Conservation (phyloP, 2,113 vertebrate genomes). For the Leucosticte australis region DNA sequence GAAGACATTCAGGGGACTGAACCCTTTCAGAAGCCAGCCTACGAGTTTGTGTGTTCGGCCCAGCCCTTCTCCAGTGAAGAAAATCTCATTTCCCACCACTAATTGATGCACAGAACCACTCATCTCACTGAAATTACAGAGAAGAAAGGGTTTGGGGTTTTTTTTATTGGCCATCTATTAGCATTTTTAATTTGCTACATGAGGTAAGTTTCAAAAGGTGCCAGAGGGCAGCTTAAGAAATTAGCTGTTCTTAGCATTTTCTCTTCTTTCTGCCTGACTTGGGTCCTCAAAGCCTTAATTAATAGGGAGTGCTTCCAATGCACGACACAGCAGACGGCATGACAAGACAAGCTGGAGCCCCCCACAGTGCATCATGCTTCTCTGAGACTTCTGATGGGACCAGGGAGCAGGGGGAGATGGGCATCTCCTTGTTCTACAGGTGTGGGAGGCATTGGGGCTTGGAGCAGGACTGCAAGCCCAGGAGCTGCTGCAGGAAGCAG, state of each 20-base stretch:
- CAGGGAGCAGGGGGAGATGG: neutral
- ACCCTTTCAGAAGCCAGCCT: neutral
- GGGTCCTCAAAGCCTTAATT: slow-evolving; percentile 51
- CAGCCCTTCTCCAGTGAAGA: neutral
- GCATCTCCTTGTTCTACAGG: neutral
- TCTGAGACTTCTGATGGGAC: neutral
- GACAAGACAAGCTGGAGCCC: neutral
- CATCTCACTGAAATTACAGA: slow-evolving; percentile 42
- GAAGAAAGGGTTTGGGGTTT: neutral
- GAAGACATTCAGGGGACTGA: neutral
- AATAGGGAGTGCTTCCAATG: neutral
- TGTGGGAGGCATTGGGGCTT: neutral
- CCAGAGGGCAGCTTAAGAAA: slow-evolving; percentile 63
- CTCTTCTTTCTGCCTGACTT: slow-evolving; percentile 15
- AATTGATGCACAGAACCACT: slow-evolving; percentile 38
- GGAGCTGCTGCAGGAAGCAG: neutral
- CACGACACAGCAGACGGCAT: neutral
- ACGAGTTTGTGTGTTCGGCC: neutral
- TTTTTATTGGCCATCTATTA: slow-evolving; percentile 62
- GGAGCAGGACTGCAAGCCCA: neutral
- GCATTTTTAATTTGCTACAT: slow-evolving; percentile 70
- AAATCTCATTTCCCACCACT: slow-evolving; percentile 30
- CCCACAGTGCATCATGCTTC: neutral
- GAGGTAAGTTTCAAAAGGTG: slow-evolving; percentile 67
- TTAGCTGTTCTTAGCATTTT: slow-evolving; percentile 62